Conservation (phyloP, 2,888 invertebrate species). For the Pristionchus fissidentatus region DNA sequence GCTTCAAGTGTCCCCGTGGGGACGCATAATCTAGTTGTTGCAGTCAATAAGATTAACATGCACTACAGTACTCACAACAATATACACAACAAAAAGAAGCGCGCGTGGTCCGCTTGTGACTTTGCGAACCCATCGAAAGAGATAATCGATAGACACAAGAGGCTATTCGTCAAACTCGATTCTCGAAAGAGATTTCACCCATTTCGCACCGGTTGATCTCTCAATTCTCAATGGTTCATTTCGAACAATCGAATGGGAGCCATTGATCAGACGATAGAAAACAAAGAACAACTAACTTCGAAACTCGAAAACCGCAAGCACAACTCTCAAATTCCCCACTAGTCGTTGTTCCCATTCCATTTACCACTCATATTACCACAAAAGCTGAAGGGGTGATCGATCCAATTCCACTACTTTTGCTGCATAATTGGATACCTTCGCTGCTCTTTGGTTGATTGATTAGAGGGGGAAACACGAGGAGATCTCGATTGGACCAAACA, state of each 20-base stretch:
- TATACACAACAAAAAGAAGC: too few relatives aligned
- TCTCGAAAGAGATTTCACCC: too few relatives aligned
- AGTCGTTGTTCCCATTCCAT: conserved; percentile 23
- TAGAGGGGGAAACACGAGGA: neutral
- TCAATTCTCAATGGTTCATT: conserved; percentile 12
- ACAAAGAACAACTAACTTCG: conserved; percentile 14
- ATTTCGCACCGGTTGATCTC: conserved; percentile 40
- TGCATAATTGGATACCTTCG: conserved; percentile 24
- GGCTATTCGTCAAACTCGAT: conserved; percentile 35
- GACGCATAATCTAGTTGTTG: too few relatives aligned
- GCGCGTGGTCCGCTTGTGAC: too few relatives aligned
- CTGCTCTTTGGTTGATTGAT: neutral
- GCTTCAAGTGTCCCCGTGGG: too few relatives aligned
- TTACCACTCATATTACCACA: conserved; percentile 15
- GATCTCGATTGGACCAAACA: too few relatives aligned
- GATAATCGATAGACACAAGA: conserved; percentile 1
- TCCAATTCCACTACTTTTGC: too few relatives aligned
- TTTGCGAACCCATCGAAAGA: too few relatives aligned
- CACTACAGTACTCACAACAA: too few relatives aligned
- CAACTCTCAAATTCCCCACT: neutral
- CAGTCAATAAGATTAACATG: too few relatives aligned
- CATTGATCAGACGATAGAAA: conserved; percentile 1
- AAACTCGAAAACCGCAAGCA: conserved; percentile 40
- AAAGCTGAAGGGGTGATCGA: too few relatives aligned
- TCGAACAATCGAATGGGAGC: neutral